phyloP scores from a whole-genome alignment of 2,113 vertebrate species.

The Brachyistius frenatus region DNA sequence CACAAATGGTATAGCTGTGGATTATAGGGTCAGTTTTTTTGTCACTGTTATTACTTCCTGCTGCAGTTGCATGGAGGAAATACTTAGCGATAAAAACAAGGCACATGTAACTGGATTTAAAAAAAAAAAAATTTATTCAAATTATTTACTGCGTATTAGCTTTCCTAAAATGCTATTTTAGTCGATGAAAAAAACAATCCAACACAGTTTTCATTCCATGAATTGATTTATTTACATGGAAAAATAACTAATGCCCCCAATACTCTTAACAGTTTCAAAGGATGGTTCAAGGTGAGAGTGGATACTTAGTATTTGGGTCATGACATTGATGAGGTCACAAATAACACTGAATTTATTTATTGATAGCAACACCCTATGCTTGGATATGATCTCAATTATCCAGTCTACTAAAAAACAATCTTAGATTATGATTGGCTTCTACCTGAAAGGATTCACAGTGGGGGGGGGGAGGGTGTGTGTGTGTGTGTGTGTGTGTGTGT shows the following conservation, averaged over 20 bases:
- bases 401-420: conserved; percentile 31
- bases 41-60: not conserved
- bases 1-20: conserved; percentile 7
- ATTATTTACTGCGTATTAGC: not conserved
- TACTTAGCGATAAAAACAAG: not conserved
- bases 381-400: conserved; percentile 30
- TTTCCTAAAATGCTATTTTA: not conserved
- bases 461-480: not conserved
- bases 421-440: conserved; percentile 42
- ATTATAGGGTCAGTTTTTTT: conserved; percentile 2
- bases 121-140: too few relatives aligned
- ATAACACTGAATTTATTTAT: not conserved
- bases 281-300: not conserved
- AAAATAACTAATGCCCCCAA: too few relatives aligned
- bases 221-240: too few relatives aligned
- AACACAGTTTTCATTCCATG: not conserved
- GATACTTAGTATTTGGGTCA: not conserved
- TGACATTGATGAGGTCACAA: not conserved
- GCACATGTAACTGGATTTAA: too few relatives aligned
- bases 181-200: not conserved
- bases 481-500: too few relatives aligned
- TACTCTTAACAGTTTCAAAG: not conserved
- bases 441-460: conserved; percentile 34
- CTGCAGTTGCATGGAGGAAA: not conserved
- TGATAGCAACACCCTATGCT: not conserved